phyloP scores from a whole-genome alignment of 2,797 vertebrate genomes.

The Balearica regulorum region DNA sequence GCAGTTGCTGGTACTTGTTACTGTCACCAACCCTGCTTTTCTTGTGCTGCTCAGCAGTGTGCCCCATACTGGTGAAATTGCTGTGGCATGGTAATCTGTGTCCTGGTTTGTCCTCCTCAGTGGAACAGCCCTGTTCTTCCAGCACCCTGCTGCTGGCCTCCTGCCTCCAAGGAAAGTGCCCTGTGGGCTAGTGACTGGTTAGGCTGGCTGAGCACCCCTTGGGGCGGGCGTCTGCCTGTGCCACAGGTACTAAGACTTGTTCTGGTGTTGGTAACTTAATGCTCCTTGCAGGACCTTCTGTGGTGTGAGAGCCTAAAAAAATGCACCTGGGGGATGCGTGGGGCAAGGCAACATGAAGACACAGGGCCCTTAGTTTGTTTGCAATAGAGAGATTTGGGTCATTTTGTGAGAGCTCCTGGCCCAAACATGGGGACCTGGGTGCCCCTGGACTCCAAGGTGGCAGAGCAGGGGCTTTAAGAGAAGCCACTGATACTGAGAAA shows the following conservation, averaged over 20 bases:
- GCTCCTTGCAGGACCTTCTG: neutral
- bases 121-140: neutral
- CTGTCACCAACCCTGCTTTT: neutral
- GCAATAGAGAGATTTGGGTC: neutral
- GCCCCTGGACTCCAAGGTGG: neutral
- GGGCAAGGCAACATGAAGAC: neutral
- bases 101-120: neutral
- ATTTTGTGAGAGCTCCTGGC: neutral
- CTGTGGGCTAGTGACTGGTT: neutral
- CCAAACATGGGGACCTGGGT: neutral
- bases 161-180: neutral
- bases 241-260: neutral
- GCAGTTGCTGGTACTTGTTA: neutral
- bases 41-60: neutral
- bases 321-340: neutral
- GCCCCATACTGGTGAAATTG: neutral
- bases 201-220: neutral
- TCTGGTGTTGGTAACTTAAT: neutral
- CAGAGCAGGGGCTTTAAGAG: neutral
- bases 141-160: neutral
- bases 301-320: neutral
- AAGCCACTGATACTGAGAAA: neutral
- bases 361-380: no score
- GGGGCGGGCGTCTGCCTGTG: neutral
- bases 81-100: neutral